These are phyloP conservation scores for Dendrolimus kikuchii DNA, from an alignment of 1,140 invertebrate genomes.

Conservation along the genomic window DNA sequence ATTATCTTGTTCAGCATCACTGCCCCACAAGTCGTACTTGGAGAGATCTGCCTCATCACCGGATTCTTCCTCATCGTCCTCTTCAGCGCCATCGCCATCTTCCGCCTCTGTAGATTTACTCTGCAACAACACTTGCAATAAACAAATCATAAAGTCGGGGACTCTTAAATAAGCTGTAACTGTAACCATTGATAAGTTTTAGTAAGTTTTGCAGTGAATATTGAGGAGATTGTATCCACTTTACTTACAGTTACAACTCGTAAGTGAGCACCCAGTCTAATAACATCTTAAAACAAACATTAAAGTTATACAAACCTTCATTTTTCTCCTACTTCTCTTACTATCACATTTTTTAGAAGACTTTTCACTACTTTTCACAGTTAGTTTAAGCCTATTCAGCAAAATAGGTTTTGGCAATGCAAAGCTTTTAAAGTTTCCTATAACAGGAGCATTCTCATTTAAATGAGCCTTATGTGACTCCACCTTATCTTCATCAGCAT, in stretches of 20 bases:
- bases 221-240: too few species aligned
- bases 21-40: constrained; percentile 70
- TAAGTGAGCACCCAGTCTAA: too few species aligned
- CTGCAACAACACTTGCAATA: constrained; percentile 29
- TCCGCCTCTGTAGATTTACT: constrained; percentile 32
- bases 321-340: constrained; percentile 35
- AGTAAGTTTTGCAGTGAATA: too few species aligned
- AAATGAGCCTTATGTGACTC: constrained; percentile 22
- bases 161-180: too few species aligned
- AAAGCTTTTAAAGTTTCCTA: constrained; percentile 70
- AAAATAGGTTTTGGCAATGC: constrained; percentile 67
- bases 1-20: constrained; percentile 56
- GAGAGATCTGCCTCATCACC: constrained; percentile 67
- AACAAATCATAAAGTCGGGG: too few species aligned
- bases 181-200: too few species aligned
- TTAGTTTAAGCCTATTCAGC: constrained; percentile 61
- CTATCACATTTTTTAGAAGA: constrained; percentile 29
- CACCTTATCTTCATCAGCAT: constrained; percentile 24
- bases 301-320: constrained; percentile 58
- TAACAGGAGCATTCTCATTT: constrained; percentile 52
- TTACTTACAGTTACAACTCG: too few species aligned
- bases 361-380: constrained; percentile 54
- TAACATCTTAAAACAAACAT: constrained; percentile 6
- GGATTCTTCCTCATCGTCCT: constrained; percentile 61
- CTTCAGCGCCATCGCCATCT: constrained; percentile 27